Conservation (phyloP, 2,888 invertebrate species). For the Tiphia femorata region DNA sequence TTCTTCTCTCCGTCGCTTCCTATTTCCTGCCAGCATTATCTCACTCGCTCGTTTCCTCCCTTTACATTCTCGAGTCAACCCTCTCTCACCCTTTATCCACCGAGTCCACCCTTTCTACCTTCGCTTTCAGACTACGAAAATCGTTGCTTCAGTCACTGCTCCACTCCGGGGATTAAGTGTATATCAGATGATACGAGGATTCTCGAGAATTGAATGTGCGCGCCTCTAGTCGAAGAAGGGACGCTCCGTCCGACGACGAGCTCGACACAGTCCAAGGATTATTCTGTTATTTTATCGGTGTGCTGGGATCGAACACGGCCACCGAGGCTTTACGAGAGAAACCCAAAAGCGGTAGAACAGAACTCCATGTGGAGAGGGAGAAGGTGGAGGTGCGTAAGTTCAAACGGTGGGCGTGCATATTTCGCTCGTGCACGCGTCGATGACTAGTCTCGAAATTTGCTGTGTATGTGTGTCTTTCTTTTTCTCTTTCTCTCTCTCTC, state of each 20-base stretch:
- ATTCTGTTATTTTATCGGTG: slow-evolving; percentile 48
- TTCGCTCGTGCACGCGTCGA: too few species aligned
- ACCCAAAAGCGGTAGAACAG: too few species aligned
- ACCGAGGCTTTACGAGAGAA: too few species aligned
- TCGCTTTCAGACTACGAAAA: slow-evolving; percentile 25
- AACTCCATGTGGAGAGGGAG: too few species aligned
- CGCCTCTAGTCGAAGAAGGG: too few species aligned
- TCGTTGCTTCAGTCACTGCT: slow-evolving; percentile 42
- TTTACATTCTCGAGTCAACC: too few species aligned
- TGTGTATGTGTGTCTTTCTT: too few species aligned
- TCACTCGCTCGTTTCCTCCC: slow-evolving; percentile 1
- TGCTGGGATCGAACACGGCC: slow-evolving; percentile 36
- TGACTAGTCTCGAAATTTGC: too few species aligned
- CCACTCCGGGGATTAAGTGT: slow-evolving; percentile 45
- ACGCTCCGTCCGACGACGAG: slow-evolving; percentile 28
- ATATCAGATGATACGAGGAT: slow-evolving; percentile 52
- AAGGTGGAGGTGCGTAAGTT: too few species aligned
- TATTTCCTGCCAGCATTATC: slow-evolving; percentile 1
- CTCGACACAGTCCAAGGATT: slow-evolving; percentile 31
- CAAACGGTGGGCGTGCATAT: slow-evolving; percentile 43
- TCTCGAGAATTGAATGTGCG: slow-evolving; percentile 55
- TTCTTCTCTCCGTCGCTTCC: slow-evolving; percentile 4
- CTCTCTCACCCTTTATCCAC: slow-evolving; percentile 5
- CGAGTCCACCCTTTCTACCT: neutral
- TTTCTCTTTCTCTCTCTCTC: too few species aligned